Evolutionary conservation across 2,888 invertebrate species (phyloP), one percentile per base, ranked within the genome.

Genomic region (Perizoma affinitatum): DNA sequence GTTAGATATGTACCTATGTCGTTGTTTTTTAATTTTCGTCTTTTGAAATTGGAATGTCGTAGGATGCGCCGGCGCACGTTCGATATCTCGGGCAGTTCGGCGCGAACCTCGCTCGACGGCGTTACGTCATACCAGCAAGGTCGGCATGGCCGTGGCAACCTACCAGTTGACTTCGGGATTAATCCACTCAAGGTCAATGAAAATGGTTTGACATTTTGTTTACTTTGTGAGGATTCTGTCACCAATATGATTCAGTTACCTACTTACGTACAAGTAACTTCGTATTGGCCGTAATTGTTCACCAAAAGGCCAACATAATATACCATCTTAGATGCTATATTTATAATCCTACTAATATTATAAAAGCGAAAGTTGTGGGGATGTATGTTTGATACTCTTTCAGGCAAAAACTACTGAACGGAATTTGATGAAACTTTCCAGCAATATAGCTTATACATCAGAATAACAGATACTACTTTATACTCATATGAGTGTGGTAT

Each of bases 121-220:
- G 63, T 89, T 86, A 86, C 88, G 88, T 89, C 88, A 90, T 76
- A 68, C 70, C 72, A 43, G 65, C 84, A 83, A 84, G 84, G 86
- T 77, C 84, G 67, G 66, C 63, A 58, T 62, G 67, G 59, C 67
- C 69, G 64, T 56, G 73, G 72, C 76, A 82, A 80, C 82, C 84
- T 83, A 82, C 83, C 79, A 78, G 80, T 80, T 74, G 74, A 76
- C 77, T 83, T 75, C 78, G 78, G 78, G 80, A 84, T 84, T 82
- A 83, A 64, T 62, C 72, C 71, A 75, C 35, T 71, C 86, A 83
- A 86, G 86, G 81, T 78, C 77, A 74, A 69, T 70, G 62, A 60
- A 77, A 80, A 76, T 76, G 70, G 68, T 69, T 63, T 56, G 73
- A 66, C 65, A 73, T 73, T 76, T 70, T 69, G 69, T 69, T 69